Conservation (phyloP, 2,888 invertebrate genomes). For the Dryobotodes eremita region DNA sequence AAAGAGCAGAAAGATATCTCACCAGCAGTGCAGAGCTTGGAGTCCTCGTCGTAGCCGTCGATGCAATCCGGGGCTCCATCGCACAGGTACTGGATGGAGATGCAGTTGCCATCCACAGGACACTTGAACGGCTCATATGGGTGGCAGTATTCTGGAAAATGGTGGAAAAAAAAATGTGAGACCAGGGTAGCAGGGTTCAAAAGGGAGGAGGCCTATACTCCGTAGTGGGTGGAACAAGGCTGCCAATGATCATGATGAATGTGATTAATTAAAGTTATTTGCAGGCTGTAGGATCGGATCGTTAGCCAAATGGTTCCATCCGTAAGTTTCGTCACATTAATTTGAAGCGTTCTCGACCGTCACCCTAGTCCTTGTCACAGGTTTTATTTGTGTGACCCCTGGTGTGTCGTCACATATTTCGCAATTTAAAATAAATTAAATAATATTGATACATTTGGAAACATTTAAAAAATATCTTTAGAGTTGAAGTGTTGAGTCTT, state of each 20-base stretch:
- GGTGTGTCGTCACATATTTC: background rate
- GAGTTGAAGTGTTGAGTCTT: background rate
- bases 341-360: no score
- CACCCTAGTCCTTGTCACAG: no score
- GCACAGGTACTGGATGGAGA: constrained; percentile 98
- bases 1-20: constrained; percentile 60
- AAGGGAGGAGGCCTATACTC: background rate
- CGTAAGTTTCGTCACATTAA: background rate
- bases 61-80: constrained; percentile 98
- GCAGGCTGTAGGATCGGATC: background rate
- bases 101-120: constrained; percentile 98
- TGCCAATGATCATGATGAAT: background rate
- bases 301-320: background rate
- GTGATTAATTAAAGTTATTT: background rate
- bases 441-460: no score
- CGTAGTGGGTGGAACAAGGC: background rate
- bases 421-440: background rate
- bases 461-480: no score
- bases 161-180: background rate
- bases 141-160: constrained; percentile 92
- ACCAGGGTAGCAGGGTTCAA: background rate
- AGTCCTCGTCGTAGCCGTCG: constrained; percentile 98
- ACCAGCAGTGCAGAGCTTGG: constrained; percentile 98
- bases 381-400: background rate
- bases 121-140: constrained; percentile 99